Evolutionary conservation across 2,113 vertebrate species (phyloP), one percentile per base, ranked within the genome.

Genomic region (Propithecus coquereli): DNA sequence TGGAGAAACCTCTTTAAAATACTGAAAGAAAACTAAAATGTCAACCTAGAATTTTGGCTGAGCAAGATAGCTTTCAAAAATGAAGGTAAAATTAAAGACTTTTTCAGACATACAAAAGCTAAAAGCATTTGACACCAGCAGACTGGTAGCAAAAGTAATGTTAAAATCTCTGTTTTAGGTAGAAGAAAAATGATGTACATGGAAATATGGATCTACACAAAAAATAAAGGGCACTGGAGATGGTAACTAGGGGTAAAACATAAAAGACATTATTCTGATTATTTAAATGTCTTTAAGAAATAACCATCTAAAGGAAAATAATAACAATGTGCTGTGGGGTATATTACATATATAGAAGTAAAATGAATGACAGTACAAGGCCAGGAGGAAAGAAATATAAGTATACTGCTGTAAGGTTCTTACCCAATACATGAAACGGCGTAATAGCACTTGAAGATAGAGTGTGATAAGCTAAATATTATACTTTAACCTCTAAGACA

Each of bases 211-310:
- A 65, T 10, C 45, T 79, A 86, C 34, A 86, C 43, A 63, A 91
- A 71, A 43, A 95, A 91, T 61, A 45, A 79, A 54, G 30, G 30
- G 43, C 34, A 87, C 14, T 52, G 27, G 40, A 76, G 45, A 84
- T 70, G 43, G 77, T 83, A 87, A 92, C 34, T 88, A 88, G 27
- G 32, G 23, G 34, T 66, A 76, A 87, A 77, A 59, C 9, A 59
- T 81, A 59, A 65, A 92, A 76, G 25, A 37, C 50, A 77, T 86
- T 91, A 86, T 83, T 61, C 59, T n/a, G 34, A 82, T 87, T 70
- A 94, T n/a, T 85, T 79, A 59, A 76, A 76, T 88, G 10, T 88
- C 32, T 68, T 88, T 87, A 76, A 81, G 65, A 87, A 87, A 66
- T 13, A 70, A 85, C 2, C 32, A 59, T 47, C 82, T 59, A 91